Conservation (phyloP, 2,797 vertebrate species). For the Denticeps clupeoides region DNA sequence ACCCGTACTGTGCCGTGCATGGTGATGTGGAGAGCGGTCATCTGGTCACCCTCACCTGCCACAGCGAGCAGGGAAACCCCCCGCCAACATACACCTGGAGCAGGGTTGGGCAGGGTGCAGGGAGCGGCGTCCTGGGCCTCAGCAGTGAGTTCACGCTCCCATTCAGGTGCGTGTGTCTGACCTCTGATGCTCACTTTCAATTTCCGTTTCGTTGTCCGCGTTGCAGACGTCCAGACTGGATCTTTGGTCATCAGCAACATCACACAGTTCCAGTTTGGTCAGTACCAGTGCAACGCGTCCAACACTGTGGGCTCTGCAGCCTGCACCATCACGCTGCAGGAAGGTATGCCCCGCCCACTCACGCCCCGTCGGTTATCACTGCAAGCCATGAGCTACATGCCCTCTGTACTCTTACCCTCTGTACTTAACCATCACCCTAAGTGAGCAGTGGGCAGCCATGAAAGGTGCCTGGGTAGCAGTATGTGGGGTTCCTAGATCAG, state of each 20-base stretch:
- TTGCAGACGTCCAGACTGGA: conserved; percentile 58
- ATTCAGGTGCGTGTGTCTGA: not conserved
- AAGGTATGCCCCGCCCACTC: conserved; percentile 39
- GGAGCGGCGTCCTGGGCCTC: conserved; percentile 40
- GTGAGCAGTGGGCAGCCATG: too few relatives aligned
- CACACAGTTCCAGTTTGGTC: conserved; percentile 69
- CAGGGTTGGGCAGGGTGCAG: conserved; percentile 42
- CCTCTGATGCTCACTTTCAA: too few relatives aligned
- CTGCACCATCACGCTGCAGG: conserved; percentile 61
- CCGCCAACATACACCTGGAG: conserved; percentile 67
- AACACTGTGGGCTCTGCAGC: conserved; percentile 63
- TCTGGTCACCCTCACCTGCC: conserved; percentile 64
- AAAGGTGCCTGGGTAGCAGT: too few relatives aligned
- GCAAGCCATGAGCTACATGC: too few relatives aligned
- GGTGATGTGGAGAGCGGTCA: conserved; percentile 61
- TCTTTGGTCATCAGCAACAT: conserved; percentile 64
- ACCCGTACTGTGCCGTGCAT: conserved; percentile 65
- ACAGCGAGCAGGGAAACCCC: conserved; percentile 61
- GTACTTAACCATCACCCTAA: too few relatives aligned
- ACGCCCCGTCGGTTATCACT: too few relatives aligned
- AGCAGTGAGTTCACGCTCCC: conserved; percentile 7
- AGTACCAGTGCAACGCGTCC: conserved; percentile 65
- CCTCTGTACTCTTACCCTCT: too few relatives aligned
- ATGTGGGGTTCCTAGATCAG: too few relatives aligned
- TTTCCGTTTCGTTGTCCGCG: not conserved